Evolutionary conservation across 2,113 vertebrate genomes (phyloP).

Genomic region (Hypomesus transpacificus): DNA sequence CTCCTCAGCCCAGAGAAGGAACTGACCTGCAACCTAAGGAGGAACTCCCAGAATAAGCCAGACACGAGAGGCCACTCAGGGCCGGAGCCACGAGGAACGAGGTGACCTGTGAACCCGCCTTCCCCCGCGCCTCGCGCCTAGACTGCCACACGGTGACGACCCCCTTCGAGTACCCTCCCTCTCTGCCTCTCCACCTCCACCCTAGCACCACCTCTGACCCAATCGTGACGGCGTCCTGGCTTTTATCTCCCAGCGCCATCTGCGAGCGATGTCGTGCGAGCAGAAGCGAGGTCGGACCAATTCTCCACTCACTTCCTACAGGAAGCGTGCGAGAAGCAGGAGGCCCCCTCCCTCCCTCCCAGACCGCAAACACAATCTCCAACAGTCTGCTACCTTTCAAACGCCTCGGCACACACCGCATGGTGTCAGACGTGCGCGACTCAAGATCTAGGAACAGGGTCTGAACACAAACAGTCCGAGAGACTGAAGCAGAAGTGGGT

Average conservation of each 20-base stretch:
- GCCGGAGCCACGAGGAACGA: neutral
- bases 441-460: neutral
- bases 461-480: neutral
- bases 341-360: neutral
- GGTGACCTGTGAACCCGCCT: neutral
- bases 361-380: neutral
- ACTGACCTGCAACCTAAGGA: slow-evolving; percentile 43
- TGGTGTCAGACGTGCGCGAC: too few species aligned
- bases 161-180: neutral
- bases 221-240: slow-evolving; percentile 30
- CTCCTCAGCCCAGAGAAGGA: slow-evolving; percentile 25
- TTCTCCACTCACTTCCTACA: slow-evolving; percentile 61
- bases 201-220: slow-evolving; percentile 3
- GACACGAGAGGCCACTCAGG: slow-evolving; percentile 5
- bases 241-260: slow-evolving; percentile 60
- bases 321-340: slow-evolving; percentile 44
- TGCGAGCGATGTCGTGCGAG: slow-evolving; percentile 43
- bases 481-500: neutral
- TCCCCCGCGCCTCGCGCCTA: neutral
- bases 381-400: too few species aligned
- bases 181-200: neutral
- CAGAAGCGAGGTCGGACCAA: slow-evolving; percentile 47
- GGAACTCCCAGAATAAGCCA: slow-evolving; percentile 42
- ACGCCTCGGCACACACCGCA: too few species aligned
- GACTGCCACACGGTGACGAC: slow-evolving; percentile 9